These are phyloP conservation scores for Parauchenoglanis ngamensis DNA, from an alignment of 2,797 vertebrate species.

Conservation along the genomic window DNA sequence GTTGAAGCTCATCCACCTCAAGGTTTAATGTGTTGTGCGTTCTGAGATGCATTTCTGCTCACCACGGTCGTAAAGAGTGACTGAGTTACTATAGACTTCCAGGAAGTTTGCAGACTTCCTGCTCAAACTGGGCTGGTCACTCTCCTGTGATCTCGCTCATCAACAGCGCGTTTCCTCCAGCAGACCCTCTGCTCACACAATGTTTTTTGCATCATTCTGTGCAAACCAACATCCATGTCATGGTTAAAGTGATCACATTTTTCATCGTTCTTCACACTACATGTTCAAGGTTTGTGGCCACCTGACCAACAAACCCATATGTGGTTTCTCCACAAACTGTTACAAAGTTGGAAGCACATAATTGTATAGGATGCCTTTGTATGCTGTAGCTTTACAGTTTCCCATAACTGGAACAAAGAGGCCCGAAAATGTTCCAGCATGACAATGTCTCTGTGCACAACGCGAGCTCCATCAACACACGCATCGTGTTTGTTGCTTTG, in stretches of 20 bases:
- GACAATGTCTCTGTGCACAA: neutral
- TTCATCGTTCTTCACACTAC: neutral
- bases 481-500: neutral
- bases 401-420: neutral
- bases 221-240: too few relatives aligned
- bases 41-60: too few relatives aligned
- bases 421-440: neutral
- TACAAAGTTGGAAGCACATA: neutral
- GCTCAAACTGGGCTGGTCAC: neutral
- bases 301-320: neutral
- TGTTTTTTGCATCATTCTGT: too few relatives aligned
- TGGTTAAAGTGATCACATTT: too few relatives aligned
- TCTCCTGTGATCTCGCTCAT: neutral
- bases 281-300: neutral
- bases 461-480: neutral
- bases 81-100: too few relatives aligned
- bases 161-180: neutral
- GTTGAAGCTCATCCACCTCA: too few relatives aligned
- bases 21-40: too few relatives aligned
- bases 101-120: too few relatives aligned
- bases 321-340: neutral
- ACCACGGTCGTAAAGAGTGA: too few relatives aligned
- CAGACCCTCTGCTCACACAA: too few relatives aligned
- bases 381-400: neutral
- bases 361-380: neutral